phyloP scores from a whole-genome alignment of 1,140 invertebrate genomes.

The Macrobrachium nipponense region DNA sequence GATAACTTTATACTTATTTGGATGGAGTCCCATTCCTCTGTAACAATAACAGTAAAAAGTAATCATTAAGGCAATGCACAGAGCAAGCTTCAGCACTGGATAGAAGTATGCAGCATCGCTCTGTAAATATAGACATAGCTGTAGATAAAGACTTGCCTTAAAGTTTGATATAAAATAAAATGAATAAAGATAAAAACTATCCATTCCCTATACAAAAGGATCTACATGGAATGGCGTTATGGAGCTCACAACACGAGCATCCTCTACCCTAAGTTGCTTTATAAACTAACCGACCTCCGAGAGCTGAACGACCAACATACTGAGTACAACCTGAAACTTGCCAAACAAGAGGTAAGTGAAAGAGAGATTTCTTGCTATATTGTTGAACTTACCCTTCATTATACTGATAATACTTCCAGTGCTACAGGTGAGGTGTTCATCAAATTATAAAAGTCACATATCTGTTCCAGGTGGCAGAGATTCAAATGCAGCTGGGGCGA shows the following conservation, averaged over 20 bases:
- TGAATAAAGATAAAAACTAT: not conserved
- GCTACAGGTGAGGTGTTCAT: not conserved
- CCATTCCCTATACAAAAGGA: not conserved
- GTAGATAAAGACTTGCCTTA: too few species aligned
- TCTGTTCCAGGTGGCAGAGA: slow-evolving; percentile 31
- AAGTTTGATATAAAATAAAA: not conserved
- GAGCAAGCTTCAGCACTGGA: too few species aligned
- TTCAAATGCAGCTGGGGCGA: slow-evolving; percentile 28
- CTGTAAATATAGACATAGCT: not conserved
- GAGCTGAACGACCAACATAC: slow-evolving; percentile 53
- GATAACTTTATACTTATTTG: too few species aligned
- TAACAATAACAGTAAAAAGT: not conserved
- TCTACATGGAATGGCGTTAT: slow-evolving; percentile 46
- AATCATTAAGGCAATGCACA: too few species aligned
- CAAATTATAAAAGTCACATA: not conserved
- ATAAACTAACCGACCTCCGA: slow-evolving; percentile 45
- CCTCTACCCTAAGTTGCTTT: slow-evolving; percentile 44
- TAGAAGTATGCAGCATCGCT: too few species aligned
- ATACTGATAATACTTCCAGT: too few species aligned
- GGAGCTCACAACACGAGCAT: slow-evolving; percentile 40
- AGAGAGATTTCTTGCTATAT: too few species aligned
- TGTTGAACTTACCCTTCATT: too few species aligned
- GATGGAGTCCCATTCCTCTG: not conserved
- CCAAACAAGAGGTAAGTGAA: slow-evolving; percentile 37
- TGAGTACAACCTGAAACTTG: slow-evolving; percentile 47